Evolutionary conservation across 1,140 invertebrate genomes (phyloP).

Genomic region (Halesus radiatus): DNA sequence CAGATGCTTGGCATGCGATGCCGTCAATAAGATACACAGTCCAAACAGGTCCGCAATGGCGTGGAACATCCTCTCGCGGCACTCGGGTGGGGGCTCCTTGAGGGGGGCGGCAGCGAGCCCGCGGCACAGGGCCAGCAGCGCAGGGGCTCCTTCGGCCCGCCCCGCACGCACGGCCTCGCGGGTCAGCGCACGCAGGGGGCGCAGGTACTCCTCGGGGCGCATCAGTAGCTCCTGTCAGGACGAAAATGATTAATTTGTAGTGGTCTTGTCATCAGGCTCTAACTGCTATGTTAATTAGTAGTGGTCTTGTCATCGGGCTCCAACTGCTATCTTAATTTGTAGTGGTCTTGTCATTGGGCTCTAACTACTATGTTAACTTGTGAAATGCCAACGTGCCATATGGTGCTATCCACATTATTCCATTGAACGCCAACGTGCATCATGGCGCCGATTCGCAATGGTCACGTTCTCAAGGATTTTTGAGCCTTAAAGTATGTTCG

Average conservation of each 20-base stretch:
- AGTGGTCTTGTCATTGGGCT: too few species aligned
- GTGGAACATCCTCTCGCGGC: constrained; percentile 86
- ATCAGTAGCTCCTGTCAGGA: constrained; percentile 87
- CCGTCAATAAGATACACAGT: constrained; percentile 86
- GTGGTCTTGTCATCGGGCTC: too few species aligned
- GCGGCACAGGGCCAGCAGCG: constrained; percentile 62
- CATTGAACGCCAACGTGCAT: too few species aligned
- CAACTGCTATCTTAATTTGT: too few species aligned
- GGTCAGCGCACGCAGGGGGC: constrained; percentile 85
- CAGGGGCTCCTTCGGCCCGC: constrained; percentile 61
- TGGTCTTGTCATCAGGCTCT: too few species aligned
- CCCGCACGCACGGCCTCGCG: constrained; percentile 88
- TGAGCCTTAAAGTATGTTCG: too few species aligned
- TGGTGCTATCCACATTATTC: too few species aligned
- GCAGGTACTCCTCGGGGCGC: constrained; percentile 91
- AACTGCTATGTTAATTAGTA: too few species aligned
- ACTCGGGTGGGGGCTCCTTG: constrained; percentile 63
- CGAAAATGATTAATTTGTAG: neutral
- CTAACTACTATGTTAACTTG: too few species aligned
- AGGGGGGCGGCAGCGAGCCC: constrained; percentile 62
- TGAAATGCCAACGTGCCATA: too few species aligned
- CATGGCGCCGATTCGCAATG: too few species aligned
- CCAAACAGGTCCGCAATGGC: constrained; percentile 89
- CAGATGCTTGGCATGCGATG: constrained; percentile 73
- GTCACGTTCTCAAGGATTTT: too few species aligned